phyloP scores from a whole-genome alignment of 1,140 invertebrate genomes.

The Ylistrum balloti region DNA sequence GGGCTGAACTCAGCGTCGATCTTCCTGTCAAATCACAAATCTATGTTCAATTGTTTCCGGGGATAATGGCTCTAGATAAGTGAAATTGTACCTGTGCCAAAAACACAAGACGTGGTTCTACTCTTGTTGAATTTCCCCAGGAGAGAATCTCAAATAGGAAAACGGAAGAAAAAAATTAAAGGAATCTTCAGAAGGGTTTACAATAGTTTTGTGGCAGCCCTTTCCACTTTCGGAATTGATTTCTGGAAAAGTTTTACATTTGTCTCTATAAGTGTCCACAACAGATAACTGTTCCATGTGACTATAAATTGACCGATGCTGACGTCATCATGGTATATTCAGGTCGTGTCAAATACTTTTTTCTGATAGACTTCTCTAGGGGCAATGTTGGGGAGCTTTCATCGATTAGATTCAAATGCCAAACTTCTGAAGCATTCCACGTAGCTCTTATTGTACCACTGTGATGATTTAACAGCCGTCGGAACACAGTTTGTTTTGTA shows the following conservation, averaged over 20 bases:
- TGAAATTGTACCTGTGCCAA: no score
- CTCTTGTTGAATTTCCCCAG: no score
- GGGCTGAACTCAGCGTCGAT: no score
- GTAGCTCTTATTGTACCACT: background rate
- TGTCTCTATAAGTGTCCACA: background rate
- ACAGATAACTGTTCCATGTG: background rate
- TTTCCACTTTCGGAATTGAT: slow-evolving; percentile 11
- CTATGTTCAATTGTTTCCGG: no score
- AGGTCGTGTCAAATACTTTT: background rate
- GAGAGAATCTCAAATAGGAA: background rate
- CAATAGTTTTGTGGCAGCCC: no score
- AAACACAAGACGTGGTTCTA: no score
- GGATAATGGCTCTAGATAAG: no score
- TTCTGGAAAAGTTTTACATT: background rate
- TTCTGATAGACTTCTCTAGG: background rate
- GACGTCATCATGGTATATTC: background rate
- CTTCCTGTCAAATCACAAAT: no score
- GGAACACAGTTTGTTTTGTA: no score
- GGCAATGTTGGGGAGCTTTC: background rate
- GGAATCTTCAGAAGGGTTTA: no score
- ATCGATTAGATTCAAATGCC: slow-evolving; percentile 19
- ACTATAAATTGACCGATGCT: background rate
- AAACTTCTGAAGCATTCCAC: background rate
- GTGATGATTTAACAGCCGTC: background rate
- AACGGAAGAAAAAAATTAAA: background rate